These are phyloP conservation scores for Ashinkailepas kermadecensis DNA, from an alignment of 2,888 invertebrate species.

Conservation along the genomic window DNA sequence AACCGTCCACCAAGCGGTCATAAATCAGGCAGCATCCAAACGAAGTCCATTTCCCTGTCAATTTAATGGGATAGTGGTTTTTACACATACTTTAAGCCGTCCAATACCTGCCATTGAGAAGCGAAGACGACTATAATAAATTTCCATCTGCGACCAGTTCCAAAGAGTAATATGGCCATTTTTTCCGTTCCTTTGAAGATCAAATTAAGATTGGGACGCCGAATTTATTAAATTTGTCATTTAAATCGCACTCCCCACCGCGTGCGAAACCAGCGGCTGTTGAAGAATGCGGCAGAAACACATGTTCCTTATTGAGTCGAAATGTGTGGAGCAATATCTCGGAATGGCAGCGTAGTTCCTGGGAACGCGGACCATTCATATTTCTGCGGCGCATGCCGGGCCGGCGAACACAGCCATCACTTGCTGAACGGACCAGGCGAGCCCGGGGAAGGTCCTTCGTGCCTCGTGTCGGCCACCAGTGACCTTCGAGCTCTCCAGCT, in stretches of 20 bases:
- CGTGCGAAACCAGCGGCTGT: background rate
- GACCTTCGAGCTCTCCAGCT: no score
- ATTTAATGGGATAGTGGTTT: constrained; percentile 20
- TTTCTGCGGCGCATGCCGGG: background rate
- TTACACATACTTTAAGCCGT: constrained; percentile 8
- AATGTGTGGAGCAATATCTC: background rate
- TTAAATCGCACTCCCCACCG: background rate
- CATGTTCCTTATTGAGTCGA: background rate
- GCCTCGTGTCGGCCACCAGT: no score
- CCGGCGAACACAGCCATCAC: no score
- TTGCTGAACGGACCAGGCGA: no score
- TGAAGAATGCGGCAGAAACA: background rate
- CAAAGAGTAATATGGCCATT: constrained; percentile 17
- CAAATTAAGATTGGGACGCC: background rate
- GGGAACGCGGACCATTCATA: background rate
- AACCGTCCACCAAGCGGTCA: background rate
- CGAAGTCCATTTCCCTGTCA: constrained; percentile 12
- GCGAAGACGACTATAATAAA: background rate
- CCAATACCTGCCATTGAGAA: constrained; percentile 5
- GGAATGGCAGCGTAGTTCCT: background rate
- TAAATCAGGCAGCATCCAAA: constrained; percentile 17
- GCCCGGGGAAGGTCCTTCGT: no score
- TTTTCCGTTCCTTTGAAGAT: background rate
- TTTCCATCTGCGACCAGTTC: constrained; percentile 16
- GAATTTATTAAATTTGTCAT: constrained; percentile 12